Evolutionary conservation across 2,797 vertebrate species (phyloP).

Genomic region (Pangasius macronema): DNA sequence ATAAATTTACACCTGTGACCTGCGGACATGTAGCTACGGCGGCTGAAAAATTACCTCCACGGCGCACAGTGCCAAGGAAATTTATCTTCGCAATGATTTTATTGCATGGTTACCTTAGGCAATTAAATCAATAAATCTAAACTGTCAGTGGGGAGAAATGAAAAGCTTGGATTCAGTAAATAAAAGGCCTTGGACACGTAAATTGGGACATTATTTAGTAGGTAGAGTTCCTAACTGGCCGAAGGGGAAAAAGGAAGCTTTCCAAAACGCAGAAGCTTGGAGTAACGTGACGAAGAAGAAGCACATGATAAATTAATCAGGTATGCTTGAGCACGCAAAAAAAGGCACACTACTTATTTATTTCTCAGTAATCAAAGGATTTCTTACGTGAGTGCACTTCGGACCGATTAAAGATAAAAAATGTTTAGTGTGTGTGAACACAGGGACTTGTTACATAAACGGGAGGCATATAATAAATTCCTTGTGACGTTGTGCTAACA

Average conservation of each 20-base stretch:
- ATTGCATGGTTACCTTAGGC: slow-evolving; percentile 95
- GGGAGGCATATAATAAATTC: slow-evolving; percentile 38
- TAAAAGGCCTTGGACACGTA: slow-evolving; percentile 85
- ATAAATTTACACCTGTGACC: slow-evolving; percentile 87
- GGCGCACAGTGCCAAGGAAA: slow-evolving; percentile 81
- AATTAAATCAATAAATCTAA: slow-evolving; percentile 98
- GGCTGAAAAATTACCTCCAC: slow-evolving; percentile 86
- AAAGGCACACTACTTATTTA: too few species aligned
- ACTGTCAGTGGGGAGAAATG: slow-evolving; percentile 86
- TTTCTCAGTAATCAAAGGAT: too few species aligned
- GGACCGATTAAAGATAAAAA: too few species aligned
- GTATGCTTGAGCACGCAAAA: slow-evolving; percentile 58
- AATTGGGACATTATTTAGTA: slow-evolving; percentile 86
- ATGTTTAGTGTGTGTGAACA: slow-evolving; percentile 33
- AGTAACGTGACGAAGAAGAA: slow-evolving; percentile 46
- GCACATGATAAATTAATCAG: slow-evolving; percentile 68
- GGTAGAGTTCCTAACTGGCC: slow-evolving; percentile 65
- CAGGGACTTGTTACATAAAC: slow-evolving; percentile 36
- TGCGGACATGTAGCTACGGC: slow-evolving; percentile 81
- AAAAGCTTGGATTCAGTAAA: slow-evolving; percentile 86
- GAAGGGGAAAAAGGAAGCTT: slow-evolving; percentile 53
- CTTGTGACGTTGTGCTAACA: slow-evolving; percentile 25
- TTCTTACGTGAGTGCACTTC: too few species aligned
- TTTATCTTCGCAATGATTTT: slow-evolving; percentile 92
- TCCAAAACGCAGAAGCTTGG: slow-evolving; percentile 64